Conservation (phyloP, 1,140 invertebrate genomes). For the Hetaerina americana region DNA sequence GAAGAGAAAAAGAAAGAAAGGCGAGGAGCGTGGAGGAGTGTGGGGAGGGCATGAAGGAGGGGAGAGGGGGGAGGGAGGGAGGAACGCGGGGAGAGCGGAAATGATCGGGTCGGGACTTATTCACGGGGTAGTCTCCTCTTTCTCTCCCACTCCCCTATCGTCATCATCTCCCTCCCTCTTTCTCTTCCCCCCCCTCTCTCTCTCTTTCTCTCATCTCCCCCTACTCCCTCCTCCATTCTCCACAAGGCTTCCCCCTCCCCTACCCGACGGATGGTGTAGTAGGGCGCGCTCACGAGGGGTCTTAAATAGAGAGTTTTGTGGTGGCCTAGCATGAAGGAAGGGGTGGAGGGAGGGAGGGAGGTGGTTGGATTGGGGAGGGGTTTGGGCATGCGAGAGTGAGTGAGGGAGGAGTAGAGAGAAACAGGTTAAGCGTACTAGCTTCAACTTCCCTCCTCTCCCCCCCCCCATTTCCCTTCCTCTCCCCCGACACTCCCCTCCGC, state of each 20-base stretch:
- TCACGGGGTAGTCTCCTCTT: neutral
- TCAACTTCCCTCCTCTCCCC: neutral
- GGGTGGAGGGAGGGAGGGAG: neutral
- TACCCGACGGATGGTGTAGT: neutral
- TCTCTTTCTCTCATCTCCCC: too few species aligned
- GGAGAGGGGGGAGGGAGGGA: neutral
- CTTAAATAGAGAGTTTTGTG: neutral
- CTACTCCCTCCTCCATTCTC: too few species aligned
- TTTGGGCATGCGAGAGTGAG: too few species aligned
- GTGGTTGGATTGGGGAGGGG: too few species aligned
- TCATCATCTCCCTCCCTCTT: neutral
- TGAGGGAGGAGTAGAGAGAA: neutral
- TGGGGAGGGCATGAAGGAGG: neutral
- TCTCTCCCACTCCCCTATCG: neutral
- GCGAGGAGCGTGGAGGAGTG: neutral
- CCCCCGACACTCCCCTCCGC: too few species aligned
- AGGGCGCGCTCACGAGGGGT: neutral
- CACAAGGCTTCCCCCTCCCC: neutral
- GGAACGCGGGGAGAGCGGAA: neutral
- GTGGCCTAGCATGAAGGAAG: too few species aligned
- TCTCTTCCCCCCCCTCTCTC: neutral
- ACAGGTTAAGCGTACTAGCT: neutral
- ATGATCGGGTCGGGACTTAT: neutral
- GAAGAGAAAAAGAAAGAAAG: too few species aligned
- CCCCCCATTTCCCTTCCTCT: too few species aligned